Evolutionary conservation across 2,113 vertebrate species (phyloP), one percentile per base, ranked within the genome.

Genomic region (Mustelus asterias): DNA sequence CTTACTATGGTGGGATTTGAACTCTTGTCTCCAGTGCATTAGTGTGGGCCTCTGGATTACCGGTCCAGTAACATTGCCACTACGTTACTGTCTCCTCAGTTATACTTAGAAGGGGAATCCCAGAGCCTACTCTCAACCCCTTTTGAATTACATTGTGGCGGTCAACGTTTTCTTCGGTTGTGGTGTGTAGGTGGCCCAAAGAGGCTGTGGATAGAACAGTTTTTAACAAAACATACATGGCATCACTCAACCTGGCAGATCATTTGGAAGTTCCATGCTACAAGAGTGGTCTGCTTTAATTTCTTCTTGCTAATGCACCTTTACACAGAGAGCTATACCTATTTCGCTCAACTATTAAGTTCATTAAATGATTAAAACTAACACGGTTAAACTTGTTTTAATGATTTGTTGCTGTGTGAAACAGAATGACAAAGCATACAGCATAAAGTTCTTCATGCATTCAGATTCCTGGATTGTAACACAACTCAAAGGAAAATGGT

Each of bases 401-500:
- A 63, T 20, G 58, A 65, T 20, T 92, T 63, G 26, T 6, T 92
- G 33, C 18, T n/a, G 10, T 33, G 13, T 70, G n/a, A 26, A 65
- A 63, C 37, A 22, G 54, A 60, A 69, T 7, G 22, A 29, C 41
- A 95, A 48, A 70, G 37, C 41, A 72, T 33, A 93, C 65, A 41
- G 48, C 69, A 29, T 18, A 26, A 89, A 29, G 16, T 69, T 94
- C 63, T 44, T 44, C 33, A 9, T 69, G 33, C 33, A 94, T 94
- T 69, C 92, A 70, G 0, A 24, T 95, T 44, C 33, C 37, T 69
- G 26, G 8, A 89, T 13, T 95, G 41, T 48, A 70, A 94, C 9
- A 94, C 37, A 41, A 72, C n/a, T 94, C 13, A 89, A 93, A 93
- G 90, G 33, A 93, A 65, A 65, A 93, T 33, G 24, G 24, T 88